Evolutionary conservation across 2,113 vertebrate species (phyloP).

Genomic region (Columba janthina): DNA sequence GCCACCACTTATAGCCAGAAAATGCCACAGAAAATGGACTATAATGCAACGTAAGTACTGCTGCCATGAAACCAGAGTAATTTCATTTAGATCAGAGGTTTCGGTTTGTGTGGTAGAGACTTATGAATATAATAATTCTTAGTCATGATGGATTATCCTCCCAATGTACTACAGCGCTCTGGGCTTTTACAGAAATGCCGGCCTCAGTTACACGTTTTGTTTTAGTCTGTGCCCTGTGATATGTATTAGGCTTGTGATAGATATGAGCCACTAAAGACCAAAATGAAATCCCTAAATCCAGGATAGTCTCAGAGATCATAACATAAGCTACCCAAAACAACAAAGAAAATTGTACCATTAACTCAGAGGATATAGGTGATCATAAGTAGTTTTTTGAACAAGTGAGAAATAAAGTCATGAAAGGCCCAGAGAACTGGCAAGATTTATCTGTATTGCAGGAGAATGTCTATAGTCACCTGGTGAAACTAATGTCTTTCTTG

Average conservation of each 20-base stretch:
- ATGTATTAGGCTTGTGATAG: background rate
- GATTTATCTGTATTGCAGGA: background rate
- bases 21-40: background rate
- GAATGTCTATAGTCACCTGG: background rate
- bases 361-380: background rate
- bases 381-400: background rate
- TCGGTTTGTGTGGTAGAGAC: background rate
- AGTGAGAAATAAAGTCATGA: background rate
- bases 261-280: background rate
- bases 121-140: slow-evolving; percentile 41
- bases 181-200: slow-evolving; percentile 10
- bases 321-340: background rate
- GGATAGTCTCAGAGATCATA: slow-evolving; percentile 12
- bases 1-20: background rate
- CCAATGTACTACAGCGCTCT: background rate
- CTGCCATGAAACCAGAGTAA: slow-evolving; percentile 10
- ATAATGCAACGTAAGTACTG: background rate
- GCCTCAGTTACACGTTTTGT: background rate
- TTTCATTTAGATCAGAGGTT: slow-evolving; percentile 37
- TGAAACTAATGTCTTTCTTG: background rate
- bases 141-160: background rate
- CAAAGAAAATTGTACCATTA: background rate
- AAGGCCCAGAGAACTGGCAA: background rate
- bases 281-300: slow-evolving; percentile 27
- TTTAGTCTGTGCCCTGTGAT: background rate